Evolutionary conservation across 2,797 vertebrate species (phyloP), one percentile per base, ranked within the genome.

Genomic region (Gymnothorax javanicus): DNA sequence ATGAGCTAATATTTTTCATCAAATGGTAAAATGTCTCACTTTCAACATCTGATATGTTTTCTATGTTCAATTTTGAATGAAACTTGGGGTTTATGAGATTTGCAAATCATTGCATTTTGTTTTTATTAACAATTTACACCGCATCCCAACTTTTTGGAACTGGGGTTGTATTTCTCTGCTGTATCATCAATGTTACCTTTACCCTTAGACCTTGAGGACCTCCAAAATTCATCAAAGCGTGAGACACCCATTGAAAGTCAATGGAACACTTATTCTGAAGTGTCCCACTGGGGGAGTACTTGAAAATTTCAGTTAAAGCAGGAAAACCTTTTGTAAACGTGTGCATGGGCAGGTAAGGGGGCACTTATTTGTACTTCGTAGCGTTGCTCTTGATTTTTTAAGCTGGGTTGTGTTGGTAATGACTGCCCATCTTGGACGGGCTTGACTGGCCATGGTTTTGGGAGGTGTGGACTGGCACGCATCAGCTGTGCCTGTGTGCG

Each of bases 401-500:
- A 23, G 88, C 88, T 84, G 89, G 88, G 54, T 83, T 88, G 86
- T 54, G 27, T 71, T 33, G 23, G 27, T 69, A 23, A 23, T 59
- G 25, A 25, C 81, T 56, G 64, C 12, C 60, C 73, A 59, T 84
- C 79, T 62, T 9, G 71, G 82, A 17, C 58, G 23, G 83, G 20
- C 84, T 83, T 43, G 57, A 20, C 73, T 87, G 59, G 17, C 81
- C 54, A 62, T 17, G 25, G 71, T 86, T 52, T 77, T n/a, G 54
- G 64, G 84, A 87, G 84, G 79, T 87, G 84, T 60, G 73, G 67
- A 60, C 67, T 23, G 67, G 85, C 13, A 69, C 82, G 27, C 82
- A 86, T 79, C 17, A 58, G 58, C 33, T 25, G 60, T 23, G 12
- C 43, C 85, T 9, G n/a, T 89, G 87, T 87, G 81, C 84, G 83